Conservation (phyloP, 2,888 invertebrate genomes). For the Seladonia tumulorum region DNA sequence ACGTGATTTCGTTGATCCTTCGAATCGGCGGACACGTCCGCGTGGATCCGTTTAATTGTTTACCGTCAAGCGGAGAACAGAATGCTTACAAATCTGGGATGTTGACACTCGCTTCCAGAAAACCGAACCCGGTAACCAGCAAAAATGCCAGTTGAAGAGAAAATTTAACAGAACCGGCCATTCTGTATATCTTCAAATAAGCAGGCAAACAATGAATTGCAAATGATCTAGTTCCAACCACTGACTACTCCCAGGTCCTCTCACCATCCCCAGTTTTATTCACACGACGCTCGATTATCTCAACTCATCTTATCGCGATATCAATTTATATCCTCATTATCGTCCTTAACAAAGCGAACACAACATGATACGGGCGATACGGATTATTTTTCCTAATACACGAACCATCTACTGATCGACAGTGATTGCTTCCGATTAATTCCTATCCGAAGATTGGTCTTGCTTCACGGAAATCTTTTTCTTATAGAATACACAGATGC, state of each 20-base stretch:
- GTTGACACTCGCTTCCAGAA: neutral
- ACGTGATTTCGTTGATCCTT: neutral
- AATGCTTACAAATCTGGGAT: constrained; percentile 24
- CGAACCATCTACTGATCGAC: neutral
- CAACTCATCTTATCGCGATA: constrained; percentile 48
- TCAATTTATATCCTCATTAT: neutral
- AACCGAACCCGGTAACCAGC: neutral
- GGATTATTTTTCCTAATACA: neutral
- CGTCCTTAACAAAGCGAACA: neutral
- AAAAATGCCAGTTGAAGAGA: constrained; percentile 32
- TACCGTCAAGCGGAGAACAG: neutral
- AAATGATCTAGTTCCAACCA: neutral
- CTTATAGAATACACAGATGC: neutral
- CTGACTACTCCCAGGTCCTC: neutral
- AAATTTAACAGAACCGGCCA: constrained; percentile 23
- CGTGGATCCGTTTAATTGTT: neutral
- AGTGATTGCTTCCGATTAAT: neutral
- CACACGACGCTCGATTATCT: constrained; percentile 19
- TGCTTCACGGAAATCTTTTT: neutral
- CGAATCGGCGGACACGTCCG: neutral
- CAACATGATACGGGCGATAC: neutral
- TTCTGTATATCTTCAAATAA: neutral
- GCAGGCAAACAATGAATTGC: neutral
- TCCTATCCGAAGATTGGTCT: neutral
- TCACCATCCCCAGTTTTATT: constrained; percentile 48